Base-by-base conservation (phyloP, 2,888 invertebrate genomes). In the Ochropacha duplaris region DNA sequence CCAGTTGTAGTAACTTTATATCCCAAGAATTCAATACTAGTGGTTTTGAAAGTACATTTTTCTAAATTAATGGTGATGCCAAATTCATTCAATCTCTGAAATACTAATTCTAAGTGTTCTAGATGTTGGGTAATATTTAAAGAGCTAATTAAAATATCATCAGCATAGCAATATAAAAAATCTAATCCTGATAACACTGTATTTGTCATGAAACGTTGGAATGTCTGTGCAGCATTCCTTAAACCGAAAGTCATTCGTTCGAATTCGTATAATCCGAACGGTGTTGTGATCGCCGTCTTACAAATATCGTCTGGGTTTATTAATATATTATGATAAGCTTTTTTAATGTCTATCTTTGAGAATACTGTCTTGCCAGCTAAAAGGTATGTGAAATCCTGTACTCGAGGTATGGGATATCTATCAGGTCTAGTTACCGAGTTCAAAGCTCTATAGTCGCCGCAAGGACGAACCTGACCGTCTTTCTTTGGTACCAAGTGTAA, bases 141-240 rank as follows among this genome's bases (percentile, higher is more conserved):
- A n/a, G n/a, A n/a, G n/a, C n/a, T n/a, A n/a, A n/a, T n/a, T n/a
- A n/a, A n/a, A n/a, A n/a, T n/a, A n/a, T n/a, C n/a, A n/a, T n/a
- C n/a, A n/a, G n/a, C n/a, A n/a, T n/a, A 83, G 6, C 57, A 54
- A 50, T 68, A 72, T 9, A 62, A 56, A 54, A 73, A 71, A 26
- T 70, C 74, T 3, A 76, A 55, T 6, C 61, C 67, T 6, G 56
- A 49, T 1, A 72, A 34, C 1, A 71, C 64, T 6, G 54, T 51
- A 11, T 65, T 54, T 55, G 73, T 65, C n/a, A n/a, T n/a, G n/a
- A n/a, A 75, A 3, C 78, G 50, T 56, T 82, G 80, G 57, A 69
- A 79, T 0, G 78, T 76, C 55, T 76, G 75, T 0, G 68, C 72
- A 0, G 81, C 58, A 12, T 61, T 61, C 11, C 55, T 19, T 14